A percentile compares a stretch with the other conserved stretches of the same genome.
Conservation (phyloP, 2,797 vertebrate species). For the Helicolenus hilgendorfi region DNA sequence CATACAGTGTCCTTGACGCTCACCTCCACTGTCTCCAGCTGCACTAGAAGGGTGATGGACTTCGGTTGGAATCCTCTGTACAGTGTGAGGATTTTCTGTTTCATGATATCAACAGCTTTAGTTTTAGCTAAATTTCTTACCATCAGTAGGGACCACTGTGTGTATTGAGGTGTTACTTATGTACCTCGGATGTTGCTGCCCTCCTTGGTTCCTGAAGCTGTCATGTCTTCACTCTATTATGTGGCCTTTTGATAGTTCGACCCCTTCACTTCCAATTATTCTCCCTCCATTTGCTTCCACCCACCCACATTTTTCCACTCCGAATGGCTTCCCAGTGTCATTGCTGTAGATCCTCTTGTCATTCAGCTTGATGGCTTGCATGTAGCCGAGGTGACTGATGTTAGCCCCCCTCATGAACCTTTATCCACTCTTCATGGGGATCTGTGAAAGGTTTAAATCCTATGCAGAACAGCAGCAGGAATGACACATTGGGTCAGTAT, state of each 20-base stretch:
- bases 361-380: slow-evolving; percentile 45
- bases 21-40: slow-evolving; percentile 59
- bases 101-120: not conserved
- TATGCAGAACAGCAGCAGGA: not conserved
- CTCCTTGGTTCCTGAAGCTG: slow-evolving; percentile 8
- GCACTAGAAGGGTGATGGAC: slow-evolving; percentile 31
- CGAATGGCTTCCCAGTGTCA: slow-evolving; percentile 55
- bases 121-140: not conserved
- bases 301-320: slow-evolving; percentile 46
- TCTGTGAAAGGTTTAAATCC: slow-evolving; percentile 22
- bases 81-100: not conserved
- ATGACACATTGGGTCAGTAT: not conserved
- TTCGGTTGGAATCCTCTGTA: not conserved
- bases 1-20: slow-evolving; percentile 69
- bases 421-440: not conserved
- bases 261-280: slow-evolving; percentile 63
- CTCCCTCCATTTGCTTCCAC: slow-evolving; percentile 53
- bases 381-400: slow-evolving; percentile 39
- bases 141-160: not conserved
- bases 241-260: slow-evolving; percentile 42
- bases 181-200: not conserved
- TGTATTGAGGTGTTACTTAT: not conserved
- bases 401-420: slow-evolving; percentile 37
- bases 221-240: slow-evolving; percentile 11
- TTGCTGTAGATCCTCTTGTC: slow-evolving; percentile 55